These are phyloP conservation scores for Rhinopomastus cyanomelas DNA, from an alignment of 2,113 vertebrate species.

Conservation along the genomic window DNA sequence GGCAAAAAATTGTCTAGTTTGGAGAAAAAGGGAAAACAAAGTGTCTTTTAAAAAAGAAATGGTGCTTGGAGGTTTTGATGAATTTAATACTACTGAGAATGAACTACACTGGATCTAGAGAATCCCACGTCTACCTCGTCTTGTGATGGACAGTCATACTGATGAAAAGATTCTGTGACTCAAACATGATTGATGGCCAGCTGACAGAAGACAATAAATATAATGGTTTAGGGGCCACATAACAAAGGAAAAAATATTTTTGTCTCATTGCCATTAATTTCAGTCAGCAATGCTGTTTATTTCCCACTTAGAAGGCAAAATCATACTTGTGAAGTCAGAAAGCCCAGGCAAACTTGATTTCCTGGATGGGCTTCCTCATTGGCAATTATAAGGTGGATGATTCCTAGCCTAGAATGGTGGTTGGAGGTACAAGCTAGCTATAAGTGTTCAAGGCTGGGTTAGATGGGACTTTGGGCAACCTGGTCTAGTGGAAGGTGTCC, in stretches of 20 bases:
- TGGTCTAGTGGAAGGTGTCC: too few species aligned
- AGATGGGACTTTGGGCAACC: too few species aligned
- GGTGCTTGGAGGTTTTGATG: slow-evolving; percentile 12
- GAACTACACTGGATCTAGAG: background rate
- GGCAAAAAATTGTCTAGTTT: background rate
- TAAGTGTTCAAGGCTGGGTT: too few species aligned
- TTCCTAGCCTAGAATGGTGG: background rate
- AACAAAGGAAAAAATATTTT: background rate
- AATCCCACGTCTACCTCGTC: background rate
- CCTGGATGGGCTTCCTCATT: background rate
- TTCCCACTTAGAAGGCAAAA: background rate
- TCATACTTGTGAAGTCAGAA: background rate
- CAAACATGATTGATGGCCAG: slow-evolving; percentile 14
- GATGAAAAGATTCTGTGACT: slow-evolving; percentile 1
- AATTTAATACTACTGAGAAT: slow-evolving; percentile 37
- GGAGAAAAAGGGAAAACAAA: background rate
- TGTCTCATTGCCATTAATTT: slow-evolving; percentile 1
- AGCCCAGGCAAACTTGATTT: background rate
- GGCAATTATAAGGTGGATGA: background rate
- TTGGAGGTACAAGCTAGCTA: background rate
- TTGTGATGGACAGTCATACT: slow-evolving; percentile 30
- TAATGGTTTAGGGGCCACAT: background rate
- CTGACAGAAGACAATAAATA: slow-evolving; percentile 8
- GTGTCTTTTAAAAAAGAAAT: background rate
- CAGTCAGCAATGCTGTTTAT: background rate